Evolutionary conservation across 1,140 invertebrate genomes (phyloP), one percentile per base, ranked within the genome.

Genomic region (Drosophila sturtevanti): DNA sequence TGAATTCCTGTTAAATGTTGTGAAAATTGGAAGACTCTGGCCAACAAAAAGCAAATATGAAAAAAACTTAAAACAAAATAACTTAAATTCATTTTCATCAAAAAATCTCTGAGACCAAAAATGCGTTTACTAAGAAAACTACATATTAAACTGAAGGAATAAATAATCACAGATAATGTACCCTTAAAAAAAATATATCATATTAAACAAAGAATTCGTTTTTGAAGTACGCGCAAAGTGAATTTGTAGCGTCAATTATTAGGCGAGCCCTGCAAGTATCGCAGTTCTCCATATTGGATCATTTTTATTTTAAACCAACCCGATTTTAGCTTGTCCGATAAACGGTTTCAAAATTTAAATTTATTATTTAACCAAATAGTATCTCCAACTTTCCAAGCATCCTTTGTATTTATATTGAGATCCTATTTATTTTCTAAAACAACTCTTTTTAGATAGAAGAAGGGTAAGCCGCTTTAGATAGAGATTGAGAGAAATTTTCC

Each of bases 41-140:
- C 66, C 55, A 72, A 62, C 59, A 44, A 51, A 41, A 61, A 70
- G n/a, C 44, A 60, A 65, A 60, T 22, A 60, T 11, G 10, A 9
- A 51, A 31, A 31, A 7, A 48, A 12, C 14, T 58, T 56, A 38
- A 44, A 27, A 63, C 69, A 65, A 60, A 70, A 63, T 68, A n/a
- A n/a, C 6, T 75, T 18, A 73, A 52, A n/a, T 52, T 58, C 48
- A 63, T 34, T 48, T 70, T 68, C 41, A 48, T 21, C 38, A 48
- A 70, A 44, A 74, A 89, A 77, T 73, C 76, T 87, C 41, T 87
- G 84, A 87, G 84, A 87, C 84, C 84, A 87, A 87, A 89, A 56
- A 77, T 77, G 84, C 84, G 84, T 87, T 87, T 89, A 87, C 69
- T 77, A 78, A 66, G 21, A 62, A 62, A 80, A 52, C 67, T 48